Conservation (phyloP, 2,797 vertebrate genomes). For the Poecilia gillii region DNA sequence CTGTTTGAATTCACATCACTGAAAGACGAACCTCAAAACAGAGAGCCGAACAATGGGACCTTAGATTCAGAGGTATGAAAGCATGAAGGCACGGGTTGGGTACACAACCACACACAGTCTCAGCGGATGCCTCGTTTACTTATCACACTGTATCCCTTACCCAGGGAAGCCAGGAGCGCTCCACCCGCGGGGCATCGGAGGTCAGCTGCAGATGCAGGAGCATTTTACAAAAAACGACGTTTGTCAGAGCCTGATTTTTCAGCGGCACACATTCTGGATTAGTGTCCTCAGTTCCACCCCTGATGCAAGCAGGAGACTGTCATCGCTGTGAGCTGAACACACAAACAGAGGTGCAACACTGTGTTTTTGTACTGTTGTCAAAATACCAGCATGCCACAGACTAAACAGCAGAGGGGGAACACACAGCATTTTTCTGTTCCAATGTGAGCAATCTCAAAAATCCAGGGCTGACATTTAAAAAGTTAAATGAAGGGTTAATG, state of each 20-base stretch:
- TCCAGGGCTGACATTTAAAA: background rate
- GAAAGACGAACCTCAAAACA: conserved; percentile 80
- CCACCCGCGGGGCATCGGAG: conserved; percentile 48
- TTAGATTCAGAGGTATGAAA: conserved; percentile 69
- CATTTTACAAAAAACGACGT: conserved; percentile 52
- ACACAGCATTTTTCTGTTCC: background rate
- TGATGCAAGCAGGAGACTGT: conserved; percentile 37
- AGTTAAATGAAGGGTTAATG: background rate
- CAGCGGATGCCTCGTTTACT: conserved; percentile 62
- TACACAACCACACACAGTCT: conserved; percentile 51
- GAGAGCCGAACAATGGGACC: conserved; percentile 71
- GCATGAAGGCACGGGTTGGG: conserved; percentile 68
- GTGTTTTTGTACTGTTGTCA: conserved; percentile 69
- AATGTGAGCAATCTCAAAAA: background rate
- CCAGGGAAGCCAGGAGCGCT: conserved; percentile 31
- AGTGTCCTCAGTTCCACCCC: conserved; percentile 44
- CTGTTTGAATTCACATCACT: conserved; percentile 74
- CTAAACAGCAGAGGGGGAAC: conserved; percentile 70
- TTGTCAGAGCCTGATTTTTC: conserved; percentile 48
- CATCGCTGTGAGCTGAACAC: conserved; percentile 51
- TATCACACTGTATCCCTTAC: conserved; percentile 64
- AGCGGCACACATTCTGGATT: conserved; percentile 45
- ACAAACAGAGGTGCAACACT: conserved; percentile 58
- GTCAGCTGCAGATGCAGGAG: conserved; percentile 64
- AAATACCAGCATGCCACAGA: conserved; percentile 73